Conservation (phyloP, 2,888 invertebrate species). For the Leptopterna dolabrata region DNA sequence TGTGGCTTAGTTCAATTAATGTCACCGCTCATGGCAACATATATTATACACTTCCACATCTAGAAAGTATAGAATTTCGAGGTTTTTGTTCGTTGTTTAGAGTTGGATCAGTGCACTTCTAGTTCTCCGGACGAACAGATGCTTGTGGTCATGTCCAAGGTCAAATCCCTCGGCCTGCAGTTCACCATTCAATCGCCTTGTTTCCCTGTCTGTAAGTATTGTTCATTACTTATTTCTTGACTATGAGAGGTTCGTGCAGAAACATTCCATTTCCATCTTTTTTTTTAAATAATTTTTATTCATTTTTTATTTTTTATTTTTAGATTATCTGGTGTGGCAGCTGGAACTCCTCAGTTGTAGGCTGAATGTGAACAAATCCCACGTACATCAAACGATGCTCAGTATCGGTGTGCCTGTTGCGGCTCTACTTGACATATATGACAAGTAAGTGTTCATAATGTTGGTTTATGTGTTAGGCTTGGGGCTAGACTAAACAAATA, state of each 20-base stretch:
- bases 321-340: slow-evolving; percentile 83
- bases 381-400: slow-evolving; percentile 82
- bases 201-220: slow-evolving; percentile 82
- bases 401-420: slow-evolving; percentile 82
- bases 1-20: no score
- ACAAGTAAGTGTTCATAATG: slow-evolving; percentile 78
- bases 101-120: slow-evolving; percentile 70
- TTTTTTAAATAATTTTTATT: slow-evolving; percentile 1
- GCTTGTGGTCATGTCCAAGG: slow-evolving; percentile 78
- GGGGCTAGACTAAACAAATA: no score
- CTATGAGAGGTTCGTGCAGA: background rate
- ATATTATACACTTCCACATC: no score
- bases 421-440: slow-evolving; percentile 84
- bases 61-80: no score
- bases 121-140: slow-evolving; percentile 71
- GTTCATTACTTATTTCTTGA: background rate
- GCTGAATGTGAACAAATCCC: slow-evolving; percentile 76
- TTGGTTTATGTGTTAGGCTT: background rate
- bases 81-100: slow-evolving; percentile 65
- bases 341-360: slow-evolving; percentile 83
- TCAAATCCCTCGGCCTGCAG: slow-evolving; percentile 80
- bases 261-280: background rate
- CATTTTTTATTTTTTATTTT: no score
- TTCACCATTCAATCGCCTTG: slow-evolving; percentile 86
- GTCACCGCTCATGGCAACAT: no score